Percentiles rank a stretch among this genome's conserved stretches.
Evolutionary conservation across 2,113 vertebrate genomes (phyloP).

Genomic region (Formicarius rufipectus): DNA sequence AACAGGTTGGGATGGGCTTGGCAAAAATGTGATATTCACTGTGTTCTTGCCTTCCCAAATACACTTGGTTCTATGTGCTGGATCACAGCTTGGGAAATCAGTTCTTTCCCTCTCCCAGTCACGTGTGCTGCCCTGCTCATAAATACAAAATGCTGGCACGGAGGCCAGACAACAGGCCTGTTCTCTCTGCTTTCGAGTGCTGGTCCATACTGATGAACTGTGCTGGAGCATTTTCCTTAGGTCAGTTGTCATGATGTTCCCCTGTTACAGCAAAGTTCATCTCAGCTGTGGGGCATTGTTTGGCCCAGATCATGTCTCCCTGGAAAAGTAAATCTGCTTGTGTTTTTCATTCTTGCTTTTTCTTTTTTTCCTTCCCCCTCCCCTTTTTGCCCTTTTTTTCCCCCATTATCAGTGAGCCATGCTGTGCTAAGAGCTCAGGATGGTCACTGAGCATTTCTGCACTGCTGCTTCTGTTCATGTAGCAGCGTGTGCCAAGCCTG

Average conservation of each 20-base stretch:
- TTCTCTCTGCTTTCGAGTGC: not conserved
- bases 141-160: not conserved
- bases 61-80: not conserved
- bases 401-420: not conserved
- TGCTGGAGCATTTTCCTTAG: not conserved
- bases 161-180: not conserved
- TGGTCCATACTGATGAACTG: fast-evolving
- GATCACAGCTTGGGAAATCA: not conserved
- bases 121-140: not conserved
- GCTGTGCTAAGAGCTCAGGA: not conserved
- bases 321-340: not conserved
- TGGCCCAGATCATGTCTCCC: not conserved
- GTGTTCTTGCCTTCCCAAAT: not conserved
- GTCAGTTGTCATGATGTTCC: not conserved
- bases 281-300: not conserved
- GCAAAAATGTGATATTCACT: fast-evolving
- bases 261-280: not conserved
- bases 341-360: not conserved
- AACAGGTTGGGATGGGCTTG: not conserved
- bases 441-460: not conserved
- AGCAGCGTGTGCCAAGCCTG: not conserved
- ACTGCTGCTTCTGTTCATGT: not conserved
- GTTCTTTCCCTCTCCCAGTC: not conserved
- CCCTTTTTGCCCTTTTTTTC: too few relatives aligned
- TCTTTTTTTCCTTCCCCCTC: not conserved